Percentiles rank a stretch among this genome's conserved stretches.
phyloP scores from a whole-genome alignment of 2,113 vertebrate species.

The Oreotrochilus melanogaster region DNA sequence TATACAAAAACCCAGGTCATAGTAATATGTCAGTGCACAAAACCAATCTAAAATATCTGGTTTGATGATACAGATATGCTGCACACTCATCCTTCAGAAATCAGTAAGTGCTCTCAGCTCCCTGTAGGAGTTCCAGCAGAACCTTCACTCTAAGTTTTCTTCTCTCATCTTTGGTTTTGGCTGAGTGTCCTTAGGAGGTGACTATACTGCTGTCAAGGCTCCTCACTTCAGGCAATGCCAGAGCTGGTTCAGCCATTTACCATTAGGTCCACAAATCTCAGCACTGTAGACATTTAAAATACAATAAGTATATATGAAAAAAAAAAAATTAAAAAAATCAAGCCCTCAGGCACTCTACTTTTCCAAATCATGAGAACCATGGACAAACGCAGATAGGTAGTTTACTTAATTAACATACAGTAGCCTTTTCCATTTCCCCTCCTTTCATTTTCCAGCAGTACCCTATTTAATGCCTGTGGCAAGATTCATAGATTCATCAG shows the following conservation, averaged over 20 bases:
- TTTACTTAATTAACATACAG: conserved; percentile 41
- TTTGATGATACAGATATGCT: background rate
- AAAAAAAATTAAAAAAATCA: conserved; percentile 8
- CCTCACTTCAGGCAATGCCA: background rate
- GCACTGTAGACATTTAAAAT: background rate
- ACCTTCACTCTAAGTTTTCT: background rate
- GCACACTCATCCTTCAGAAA: background rate
- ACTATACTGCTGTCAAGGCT: accelerated
- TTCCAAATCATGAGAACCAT: background rate
- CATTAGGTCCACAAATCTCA: background rate
- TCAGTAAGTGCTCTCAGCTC: background rate
- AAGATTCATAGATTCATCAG: conserved; percentile 46
- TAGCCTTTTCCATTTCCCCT: background rate
- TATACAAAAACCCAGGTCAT: background rate
- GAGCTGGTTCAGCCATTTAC: background rate
- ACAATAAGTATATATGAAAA: background rate
- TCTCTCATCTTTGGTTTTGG: background rate
- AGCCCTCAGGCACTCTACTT: background rate
- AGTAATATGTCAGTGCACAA: background rate
- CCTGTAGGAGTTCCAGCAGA: background rate
- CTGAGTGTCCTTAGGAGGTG: accelerated
- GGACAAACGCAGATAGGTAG: conserved; percentile 8
- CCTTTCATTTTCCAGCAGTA: background rate
- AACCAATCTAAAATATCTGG: background rate
- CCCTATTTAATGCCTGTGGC: conserved; percentile 44